Base-by-base conservation (phyloP, 2,113 vertebrate species). In the Thamnaconus septentrionalis region DNA sequence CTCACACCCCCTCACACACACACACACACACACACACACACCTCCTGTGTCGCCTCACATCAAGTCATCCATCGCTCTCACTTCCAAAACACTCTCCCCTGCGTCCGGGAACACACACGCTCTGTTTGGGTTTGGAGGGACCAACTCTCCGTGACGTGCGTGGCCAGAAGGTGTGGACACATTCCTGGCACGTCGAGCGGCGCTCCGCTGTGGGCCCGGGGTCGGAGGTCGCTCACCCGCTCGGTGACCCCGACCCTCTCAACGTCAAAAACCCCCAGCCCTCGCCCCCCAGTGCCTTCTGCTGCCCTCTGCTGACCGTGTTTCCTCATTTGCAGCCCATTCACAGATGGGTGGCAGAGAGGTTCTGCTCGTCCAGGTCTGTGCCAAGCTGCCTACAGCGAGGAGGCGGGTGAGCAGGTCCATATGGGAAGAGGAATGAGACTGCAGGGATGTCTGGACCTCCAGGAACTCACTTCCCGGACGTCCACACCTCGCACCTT, bases 161-260 rank as follows among this genome's bases (percentile, higher is more conserved):
- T 79, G 76, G 60, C 69, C 44, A 39, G 55, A 73, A 88, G 76
- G 84, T 88, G 90, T 31, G 60, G 75, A 87, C 73, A 71, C 80
- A 89, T 89, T 89, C 83, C 77, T 82, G 82, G 81, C 83, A 57
- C 12, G 41, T 71, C 67, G 41, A 58, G 66, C 65, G 4, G 45
- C 39, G 42, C 64, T 64, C 59, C 8, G 18, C 46, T 6, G 80
- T 65, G 44, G 69, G 80, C 61, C 6, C 55, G 78, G 83, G 83
- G 69, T 1, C 9, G 56, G 31, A 76, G 85, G 84, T 83, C 55
- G 1, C 53, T 78, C 84, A 87, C 85, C 85, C 81, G 78, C 82
- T 71, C 78, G 73, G 48, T 42, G 44, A 66, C 44, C 61, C 45
- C 6, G 41, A 70, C 76, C 59, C 48, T 47, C 11, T 49, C 48